Conservation (phyloP, 2,113 vertebrate genomes). For the Hyperoodon ampullatus region DNA sequence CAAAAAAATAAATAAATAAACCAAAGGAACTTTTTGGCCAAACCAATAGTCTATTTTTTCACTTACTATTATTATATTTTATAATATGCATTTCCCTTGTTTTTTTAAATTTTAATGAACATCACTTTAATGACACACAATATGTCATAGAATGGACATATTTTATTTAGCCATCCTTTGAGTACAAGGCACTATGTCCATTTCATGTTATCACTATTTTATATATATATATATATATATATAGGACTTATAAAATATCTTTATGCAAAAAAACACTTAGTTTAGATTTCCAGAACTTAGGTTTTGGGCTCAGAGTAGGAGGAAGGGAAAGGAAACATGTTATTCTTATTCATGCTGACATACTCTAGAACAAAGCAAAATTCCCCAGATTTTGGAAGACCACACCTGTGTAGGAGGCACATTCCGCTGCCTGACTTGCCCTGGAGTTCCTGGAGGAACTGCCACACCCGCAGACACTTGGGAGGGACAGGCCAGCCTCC, state of each 20-base stretch:
- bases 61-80: background rate
- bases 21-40: too few species aligned
- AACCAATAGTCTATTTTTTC: background rate
- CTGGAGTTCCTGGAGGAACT: background rate
- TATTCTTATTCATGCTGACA: background rate
- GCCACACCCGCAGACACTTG: background rate
- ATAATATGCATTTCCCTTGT: background rate
- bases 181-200: background rate
- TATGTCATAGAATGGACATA: background rate
- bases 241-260: background rate
- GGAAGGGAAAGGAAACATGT: background rate
- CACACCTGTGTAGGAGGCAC: background rate
- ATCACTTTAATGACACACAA: background rate
- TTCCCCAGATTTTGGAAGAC: background rate
- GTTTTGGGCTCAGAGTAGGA: background rate
- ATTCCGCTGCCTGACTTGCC: background rate
- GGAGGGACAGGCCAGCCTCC: background rate
- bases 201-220: background rate
- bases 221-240: background rate
- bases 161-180: slow-evolving; percentile 11
- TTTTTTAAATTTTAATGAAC: background rate
- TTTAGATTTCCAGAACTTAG: background rate
- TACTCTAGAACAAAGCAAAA: background rate
- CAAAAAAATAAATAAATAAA: too few species aligned
- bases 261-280: background rate